Conservation (phyloP, 1,140 invertebrate species). For the Alviniconcha marisindica region DNA sequence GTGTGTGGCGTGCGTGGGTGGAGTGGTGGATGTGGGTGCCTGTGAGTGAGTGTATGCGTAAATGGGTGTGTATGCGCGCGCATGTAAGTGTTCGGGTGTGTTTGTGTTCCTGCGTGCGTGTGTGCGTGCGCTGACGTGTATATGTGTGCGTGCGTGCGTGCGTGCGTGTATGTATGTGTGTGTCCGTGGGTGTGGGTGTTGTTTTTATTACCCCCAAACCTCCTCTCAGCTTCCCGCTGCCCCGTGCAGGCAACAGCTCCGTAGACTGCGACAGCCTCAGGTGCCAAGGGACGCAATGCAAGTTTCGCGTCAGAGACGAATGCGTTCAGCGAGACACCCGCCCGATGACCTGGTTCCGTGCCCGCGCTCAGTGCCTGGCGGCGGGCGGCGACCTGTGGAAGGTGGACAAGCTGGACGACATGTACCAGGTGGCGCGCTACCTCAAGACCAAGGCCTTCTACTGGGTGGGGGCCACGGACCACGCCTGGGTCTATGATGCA, state of each 20-base stretch:
- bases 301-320: constrained; percentile 19
- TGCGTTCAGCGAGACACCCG: constrained; percentile 31
- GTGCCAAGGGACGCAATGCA: neutral
- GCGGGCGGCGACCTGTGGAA: constrained; percentile 37
- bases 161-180: too few relatives aligned
- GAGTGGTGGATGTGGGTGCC: too few relatives aligned
- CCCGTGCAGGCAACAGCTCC: constrained; percentile 14
- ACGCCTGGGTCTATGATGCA: constrained; percentile 27
- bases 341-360: constrained; percentile 34
- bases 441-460: constrained; percentile 20
- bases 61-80: too few relatives aligned
- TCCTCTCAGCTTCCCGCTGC: too few relatives aligned
- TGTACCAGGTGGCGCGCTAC: constrained; percentile 30
- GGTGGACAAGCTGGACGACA: constrained; percentile 31
- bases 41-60: too few relatives aligned
- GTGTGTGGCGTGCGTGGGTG: too few relatives aligned
- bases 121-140: too few relatives aligned
- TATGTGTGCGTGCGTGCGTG: too few relatives aligned
- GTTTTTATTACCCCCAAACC: too few relatives aligned
- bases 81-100: too few relatives aligned
- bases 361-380: constrained; percentile 27
- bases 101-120: too few relatives aligned
- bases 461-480: constrained; percentile 41
- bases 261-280: constrained; percentile 6
- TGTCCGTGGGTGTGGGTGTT: too few relatives aligned